Conservation (phyloP, 2,888 invertebrate genomes). For the Orthonychiurus folsomi region DNA sequence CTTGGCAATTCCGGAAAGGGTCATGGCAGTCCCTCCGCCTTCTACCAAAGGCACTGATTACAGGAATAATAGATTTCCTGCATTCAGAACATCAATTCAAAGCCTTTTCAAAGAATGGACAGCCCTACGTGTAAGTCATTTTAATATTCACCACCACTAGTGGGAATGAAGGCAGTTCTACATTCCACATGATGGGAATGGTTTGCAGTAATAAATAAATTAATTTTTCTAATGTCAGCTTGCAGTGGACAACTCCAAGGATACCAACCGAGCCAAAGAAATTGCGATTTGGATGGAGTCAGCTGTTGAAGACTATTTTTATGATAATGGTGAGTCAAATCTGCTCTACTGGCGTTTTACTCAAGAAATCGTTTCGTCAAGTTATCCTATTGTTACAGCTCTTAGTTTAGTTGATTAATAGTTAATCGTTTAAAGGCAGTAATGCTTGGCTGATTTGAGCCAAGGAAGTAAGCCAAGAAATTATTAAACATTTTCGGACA, state of each 20-base stretch:
- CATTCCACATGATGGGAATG: no score
- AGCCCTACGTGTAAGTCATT: neutral
- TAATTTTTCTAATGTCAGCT: constrained; percentile 5
- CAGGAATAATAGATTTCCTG: neutral
- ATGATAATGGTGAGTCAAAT: constrained; percentile 15
- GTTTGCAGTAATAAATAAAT: no score
- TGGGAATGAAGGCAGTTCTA: no score
- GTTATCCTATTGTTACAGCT: no score
- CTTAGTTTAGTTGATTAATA: no score
- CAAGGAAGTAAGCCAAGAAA: no score
- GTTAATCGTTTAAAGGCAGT: no score
- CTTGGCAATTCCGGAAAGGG: no score
- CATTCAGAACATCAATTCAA: neutral
- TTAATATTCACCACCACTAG: neutral
- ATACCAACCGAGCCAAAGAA: constrained; percentile 2
- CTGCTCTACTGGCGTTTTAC: neutral
- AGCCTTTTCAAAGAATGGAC: neutral
- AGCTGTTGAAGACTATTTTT: constrained; percentile 12
- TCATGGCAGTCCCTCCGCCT: no score
- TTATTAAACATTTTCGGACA: no score
- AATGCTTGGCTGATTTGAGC: no score
- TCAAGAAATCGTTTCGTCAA: neutral
- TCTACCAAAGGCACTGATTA: no score
- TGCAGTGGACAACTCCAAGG: constrained; percentile 11
- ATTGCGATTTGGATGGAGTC: constrained; percentile 13